Percentiles rank a stretch among this genome's conserved stretches.
phyloP scores from a whole-genome alignment of 2,797 vertebrate genomes.

The Xenentodon cancila region DNA sequence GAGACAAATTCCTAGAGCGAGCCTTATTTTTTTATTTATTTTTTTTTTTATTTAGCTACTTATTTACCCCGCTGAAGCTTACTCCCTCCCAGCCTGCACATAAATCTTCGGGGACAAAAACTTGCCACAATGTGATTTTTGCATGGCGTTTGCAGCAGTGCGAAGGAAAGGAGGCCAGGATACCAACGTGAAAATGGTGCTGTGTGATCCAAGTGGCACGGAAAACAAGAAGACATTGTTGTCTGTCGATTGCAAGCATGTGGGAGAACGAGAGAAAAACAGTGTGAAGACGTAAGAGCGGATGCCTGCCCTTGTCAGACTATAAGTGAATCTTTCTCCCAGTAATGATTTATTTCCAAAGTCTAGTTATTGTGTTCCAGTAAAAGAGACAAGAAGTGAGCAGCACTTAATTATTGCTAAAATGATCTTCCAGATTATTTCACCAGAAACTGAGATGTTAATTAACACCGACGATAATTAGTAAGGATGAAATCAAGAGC shows the following conservation, averaged over 20 bases:
- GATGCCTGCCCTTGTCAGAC: slow-evolving; percentile 41
- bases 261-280: slow-evolving; percentile 51
- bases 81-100: slow-evolving; percentile 60
- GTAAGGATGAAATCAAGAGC: slow-evolving; percentile 15
- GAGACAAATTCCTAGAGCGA: slow-evolving; percentile 75
- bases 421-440: slow-evolving; percentile 48
- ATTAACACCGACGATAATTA: slow-evolving; percentile 49
- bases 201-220: slow-evolving; percentile 34
- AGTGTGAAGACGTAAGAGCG: slow-evolving; percentile 28
- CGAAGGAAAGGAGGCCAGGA: slow-evolving; percentile 20
- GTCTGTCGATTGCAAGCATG: slow-evolving; percentile 28
- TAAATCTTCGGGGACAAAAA: slow-evolving; percentile 41
- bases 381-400: slow-evolving; percentile 11
- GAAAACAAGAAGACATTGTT: slow-evolving; percentile 48
- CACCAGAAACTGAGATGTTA: slow-evolving; percentile 25
- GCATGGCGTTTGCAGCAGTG: slow-evolving; percentile 10
- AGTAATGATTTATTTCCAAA: slow-evolving; percentile 38
- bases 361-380: slow-evolving; percentile 5
- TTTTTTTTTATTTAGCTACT: slow-evolving; percentile 75
- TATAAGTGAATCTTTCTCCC: slow-evolving; percentile 31
- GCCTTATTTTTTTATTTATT: slow-evolving; percentile 78
- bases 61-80: slow-evolving; percentile 67
- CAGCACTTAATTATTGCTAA: slow-evolving; percentile 25
- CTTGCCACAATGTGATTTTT: slow-evolving; percentile 38
- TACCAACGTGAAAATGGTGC: slow-evolving; percentile 29